These are phyloP conservation scores for Villa cingulata DNA, from an alignment of 2,888 invertebrate genomes.

Conservation along the genomic window DNA sequence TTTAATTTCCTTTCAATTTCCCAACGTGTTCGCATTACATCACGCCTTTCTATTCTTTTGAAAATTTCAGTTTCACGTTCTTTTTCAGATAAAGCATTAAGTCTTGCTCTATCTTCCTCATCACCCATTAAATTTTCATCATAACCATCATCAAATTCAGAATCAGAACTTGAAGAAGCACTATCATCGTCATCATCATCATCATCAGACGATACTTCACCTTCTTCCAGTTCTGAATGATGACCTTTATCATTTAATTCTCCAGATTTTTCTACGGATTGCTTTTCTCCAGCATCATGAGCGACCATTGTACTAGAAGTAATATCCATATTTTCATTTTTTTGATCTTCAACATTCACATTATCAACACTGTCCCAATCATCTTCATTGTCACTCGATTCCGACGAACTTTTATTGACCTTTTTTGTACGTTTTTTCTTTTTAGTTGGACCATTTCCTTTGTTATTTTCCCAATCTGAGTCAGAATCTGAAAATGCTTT, in stretches of 20 bases:
- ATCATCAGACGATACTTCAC: slow-evolving; percentile 64
- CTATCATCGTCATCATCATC: slow-evolving; percentile 36
- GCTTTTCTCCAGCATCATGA: slow-evolving; percentile 11
- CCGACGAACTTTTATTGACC: slow-evolving; percentile 24
- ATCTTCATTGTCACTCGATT: slow-evolving; percentile 32
- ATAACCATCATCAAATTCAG: slow-evolving; percentile 91
- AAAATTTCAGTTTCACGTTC: slow-evolving; percentile 96
- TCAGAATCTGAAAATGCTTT: slow-evolving; percentile 44
- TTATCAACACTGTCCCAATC: slow-evolving; percentile 24
- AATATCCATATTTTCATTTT: slow-evolving; percentile 10
- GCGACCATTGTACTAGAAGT: slow-evolving; percentile 17
- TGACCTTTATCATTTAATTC: slow-evolving; percentile 26
- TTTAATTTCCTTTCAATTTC: slow-evolving; percentile 90
- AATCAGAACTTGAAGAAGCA: slow-evolving; percentile 50
- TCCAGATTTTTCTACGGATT: slow-evolving; percentile 2
- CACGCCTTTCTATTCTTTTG: slow-evolving; percentile 87
- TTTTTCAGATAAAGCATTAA: slow-evolving; percentile 90
- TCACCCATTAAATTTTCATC: slow-evolving; percentile 96
- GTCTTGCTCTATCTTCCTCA: slow-evolving; percentile 78
- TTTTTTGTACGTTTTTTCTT: slow-evolving; percentile 36
- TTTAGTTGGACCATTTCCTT: slow-evolving; percentile 31
- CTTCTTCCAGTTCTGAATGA: slow-evolving; percentile 72
- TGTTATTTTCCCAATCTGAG: slow-evolving; percentile 38
- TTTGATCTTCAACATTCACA: slow-evolving; percentile 27
- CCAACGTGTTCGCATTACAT: slow-evolving; percentile 86